These are phyloP conservation scores for Arrhamphus sclerolepis DNA, from an alignment of 2,797 vertebrate genomes.

Conservation along the genomic window DNA sequence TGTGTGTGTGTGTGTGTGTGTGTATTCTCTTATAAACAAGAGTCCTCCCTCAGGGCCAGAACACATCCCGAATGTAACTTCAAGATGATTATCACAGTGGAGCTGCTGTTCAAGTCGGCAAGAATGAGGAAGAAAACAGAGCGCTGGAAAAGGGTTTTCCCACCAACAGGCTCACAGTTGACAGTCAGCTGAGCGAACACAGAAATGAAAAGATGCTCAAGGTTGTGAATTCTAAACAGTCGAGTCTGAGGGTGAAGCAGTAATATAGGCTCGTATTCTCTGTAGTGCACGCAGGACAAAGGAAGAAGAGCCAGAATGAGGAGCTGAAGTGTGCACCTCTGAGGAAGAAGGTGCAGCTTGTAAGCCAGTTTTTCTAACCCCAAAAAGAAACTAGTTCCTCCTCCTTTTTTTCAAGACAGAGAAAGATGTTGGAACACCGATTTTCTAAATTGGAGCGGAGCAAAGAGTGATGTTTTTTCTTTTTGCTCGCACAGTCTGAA, in stretches of 20 bases:
- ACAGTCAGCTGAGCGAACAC: conserved; percentile 46
- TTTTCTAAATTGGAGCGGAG: conserved; percentile 11
- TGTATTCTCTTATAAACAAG: conserved; percentile 57
- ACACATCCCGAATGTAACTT: conserved; percentile 42
- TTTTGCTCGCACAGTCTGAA: conserved; percentile 18
- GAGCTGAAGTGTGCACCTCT: not conserved
- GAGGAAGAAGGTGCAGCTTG: conserved; percentile 1
- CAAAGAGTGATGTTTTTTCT: conserved; percentile 16
- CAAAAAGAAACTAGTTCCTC: not conserved
- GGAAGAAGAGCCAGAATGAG: conserved; percentile 2
- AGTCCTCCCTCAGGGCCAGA: conserved; percentile 52
- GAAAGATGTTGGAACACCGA: not conserved
- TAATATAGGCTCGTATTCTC: conserved; percentile 1
- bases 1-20: conserved; percentile 24
- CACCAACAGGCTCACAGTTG: conserved; percentile 37
- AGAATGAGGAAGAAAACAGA: conserved; percentile 70
- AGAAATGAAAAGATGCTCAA: conserved; percentile 31
- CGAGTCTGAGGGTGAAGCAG: conserved; percentile 6
- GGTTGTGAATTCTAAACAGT: conserved; percentile 28
- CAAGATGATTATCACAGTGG: conserved; percentile 56
- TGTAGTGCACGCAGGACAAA: not conserved
- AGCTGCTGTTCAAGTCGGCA: conserved; percentile 34
- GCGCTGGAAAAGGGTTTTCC: conserved; percentile 62
- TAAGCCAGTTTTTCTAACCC: conserved; percentile 7
- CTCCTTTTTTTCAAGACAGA: not conserved